These are phyloP conservation scores for Lepisosteus oculatus DNA, from an alignment of 2,113 vertebrate species.

Conservation along the genomic window DNA sequence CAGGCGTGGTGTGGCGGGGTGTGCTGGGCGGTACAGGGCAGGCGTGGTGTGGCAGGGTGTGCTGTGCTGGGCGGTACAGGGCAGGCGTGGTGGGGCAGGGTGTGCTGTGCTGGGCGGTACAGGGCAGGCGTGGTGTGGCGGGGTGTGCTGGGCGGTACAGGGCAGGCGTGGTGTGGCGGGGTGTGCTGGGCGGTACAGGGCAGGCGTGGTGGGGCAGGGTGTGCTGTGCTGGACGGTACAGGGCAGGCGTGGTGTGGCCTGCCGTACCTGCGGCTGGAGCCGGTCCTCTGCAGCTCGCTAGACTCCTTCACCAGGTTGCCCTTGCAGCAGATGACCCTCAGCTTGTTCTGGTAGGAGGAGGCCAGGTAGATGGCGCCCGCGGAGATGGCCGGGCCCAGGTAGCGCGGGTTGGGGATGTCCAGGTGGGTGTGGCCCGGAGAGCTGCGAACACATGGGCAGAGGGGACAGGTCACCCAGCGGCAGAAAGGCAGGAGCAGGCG, in stretches of 20 bases:
- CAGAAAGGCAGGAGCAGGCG: too few species aligned
- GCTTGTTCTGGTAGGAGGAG: conserved; percentile 97
- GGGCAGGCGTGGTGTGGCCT: not conserved
- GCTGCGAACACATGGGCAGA: conserved; percentile 47
- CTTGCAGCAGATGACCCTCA: conserved; percentile 96
- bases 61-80: too few species aligned
- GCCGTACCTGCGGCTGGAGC: conserved; percentile 58
- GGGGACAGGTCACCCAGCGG: too few species aligned
- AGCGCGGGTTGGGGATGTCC: conserved; percentile 92
- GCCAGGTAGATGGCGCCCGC: conserved; percentile 94
- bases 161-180: too few species aligned
- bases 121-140: too few species aligned
- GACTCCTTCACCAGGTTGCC: conserved; percentile 92
- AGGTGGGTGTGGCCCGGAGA: conserved; percentile 85
- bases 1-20: too few species aligned
- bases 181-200: too few species aligned
- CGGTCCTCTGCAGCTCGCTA: conserved; percentile 81
- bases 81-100: too few species aligned
- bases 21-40: too few species aligned
- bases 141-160: too few species aligned
- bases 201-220: not conserved
- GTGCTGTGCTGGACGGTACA: not conserved
- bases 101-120: too few species aligned
- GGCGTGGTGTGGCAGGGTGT: too few species aligned
- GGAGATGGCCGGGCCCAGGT: conserved; percentile 93